Evolutionary conservation across 2,113 vertebrate genomes (phyloP).

Genomic region (Picathartes gymnocephalus): DNA sequence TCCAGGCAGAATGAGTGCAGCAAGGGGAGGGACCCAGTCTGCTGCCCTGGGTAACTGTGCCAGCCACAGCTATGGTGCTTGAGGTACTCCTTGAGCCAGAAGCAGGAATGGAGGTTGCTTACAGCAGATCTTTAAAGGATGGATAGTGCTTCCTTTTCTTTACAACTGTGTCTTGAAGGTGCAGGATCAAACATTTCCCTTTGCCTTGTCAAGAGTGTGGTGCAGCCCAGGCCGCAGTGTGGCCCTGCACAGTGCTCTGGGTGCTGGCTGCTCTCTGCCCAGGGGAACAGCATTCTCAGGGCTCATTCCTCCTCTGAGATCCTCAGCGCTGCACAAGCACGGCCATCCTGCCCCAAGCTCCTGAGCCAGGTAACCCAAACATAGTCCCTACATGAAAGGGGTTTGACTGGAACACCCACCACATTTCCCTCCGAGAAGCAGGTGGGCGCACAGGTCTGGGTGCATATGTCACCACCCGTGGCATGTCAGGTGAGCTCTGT

Average conservation of each 20-base stretch:
- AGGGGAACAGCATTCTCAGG: accelerated
- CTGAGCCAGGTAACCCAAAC: background rate
- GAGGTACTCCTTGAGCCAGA: background rate
- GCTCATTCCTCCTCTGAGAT: background rate
- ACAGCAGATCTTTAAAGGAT: background rate
- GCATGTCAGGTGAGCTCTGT: background rate
- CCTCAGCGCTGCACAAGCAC: background rate
- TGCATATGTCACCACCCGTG: accelerated
- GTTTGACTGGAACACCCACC: background rate
- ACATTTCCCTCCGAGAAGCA: background rate
- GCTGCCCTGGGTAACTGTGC: background rate
- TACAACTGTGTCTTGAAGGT: accelerated
- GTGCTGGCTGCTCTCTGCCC: background rate
- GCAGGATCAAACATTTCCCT: accelerated
- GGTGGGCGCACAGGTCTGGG: background rate
- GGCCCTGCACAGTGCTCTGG: background rate
- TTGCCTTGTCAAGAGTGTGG: accelerated
- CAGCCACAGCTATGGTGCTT: background rate
- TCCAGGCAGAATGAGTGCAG: background rate
- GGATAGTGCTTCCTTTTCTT: background rate
- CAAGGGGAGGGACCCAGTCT: background rate
- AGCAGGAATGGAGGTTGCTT: background rate
- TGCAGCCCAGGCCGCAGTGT: background rate
- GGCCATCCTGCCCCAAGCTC: background rate
- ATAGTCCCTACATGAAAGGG: accelerated